phyloP scores from a whole-genome alignment of 2,113 vertebrate genomes.

The Plecturocebus donacophilus region DNA sequence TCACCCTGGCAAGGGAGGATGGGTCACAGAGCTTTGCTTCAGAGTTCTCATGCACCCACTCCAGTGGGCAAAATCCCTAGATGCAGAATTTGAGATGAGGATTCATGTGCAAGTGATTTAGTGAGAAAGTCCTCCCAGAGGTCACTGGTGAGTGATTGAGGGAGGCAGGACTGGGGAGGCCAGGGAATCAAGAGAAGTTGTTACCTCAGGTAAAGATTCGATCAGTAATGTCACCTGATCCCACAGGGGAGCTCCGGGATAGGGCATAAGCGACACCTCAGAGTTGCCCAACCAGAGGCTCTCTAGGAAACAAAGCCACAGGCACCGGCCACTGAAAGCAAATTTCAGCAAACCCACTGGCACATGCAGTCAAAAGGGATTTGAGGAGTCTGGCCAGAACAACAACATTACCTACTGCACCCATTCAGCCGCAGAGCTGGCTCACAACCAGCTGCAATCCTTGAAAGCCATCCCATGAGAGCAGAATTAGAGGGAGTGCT shows the following conservation, averaged over 20 bases:
- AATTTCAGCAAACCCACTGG: neutral
- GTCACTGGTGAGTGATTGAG: neutral
- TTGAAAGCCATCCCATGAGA: neutral
- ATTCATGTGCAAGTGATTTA: neutral
- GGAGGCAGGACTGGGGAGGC: neutral
- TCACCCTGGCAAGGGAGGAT: too few relatives aligned
- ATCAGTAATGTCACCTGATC: neutral
- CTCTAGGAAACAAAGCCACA: neutral
- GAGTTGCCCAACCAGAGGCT: neutral
- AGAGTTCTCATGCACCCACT: too few relatives aligned
- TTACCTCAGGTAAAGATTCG: neutral
- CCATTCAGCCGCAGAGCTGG: neutral
- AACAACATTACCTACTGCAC: accelerated
- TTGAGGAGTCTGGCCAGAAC: neutral
- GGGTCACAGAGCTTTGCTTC: too few relatives aligned
- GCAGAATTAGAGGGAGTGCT: neutral
- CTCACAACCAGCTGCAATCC: neutral
- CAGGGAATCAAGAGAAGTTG: neutral
- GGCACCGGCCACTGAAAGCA: neutral
- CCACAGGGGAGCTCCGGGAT: neutral
- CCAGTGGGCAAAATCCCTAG: neutral
- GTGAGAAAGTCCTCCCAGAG: neutral
- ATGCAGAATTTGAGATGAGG: neutral
- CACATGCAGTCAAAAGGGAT: neutral
- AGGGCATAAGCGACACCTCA: neutral